Evolutionary conservation across 23 tunicate species (phyloP).

Genomic region (Clavelina lepadiformis): DNA sequence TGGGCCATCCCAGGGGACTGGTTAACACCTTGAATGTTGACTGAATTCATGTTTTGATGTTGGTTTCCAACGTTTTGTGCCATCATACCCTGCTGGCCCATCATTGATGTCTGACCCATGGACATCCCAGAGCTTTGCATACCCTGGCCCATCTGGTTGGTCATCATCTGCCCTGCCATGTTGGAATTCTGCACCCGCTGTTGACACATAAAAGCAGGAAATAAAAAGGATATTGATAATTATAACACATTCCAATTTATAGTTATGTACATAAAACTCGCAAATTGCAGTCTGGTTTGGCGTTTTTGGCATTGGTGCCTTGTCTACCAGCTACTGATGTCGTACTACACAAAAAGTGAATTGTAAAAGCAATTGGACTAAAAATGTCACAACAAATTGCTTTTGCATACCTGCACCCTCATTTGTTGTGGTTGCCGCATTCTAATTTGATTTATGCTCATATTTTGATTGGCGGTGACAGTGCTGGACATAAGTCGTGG

Average conservation of each 20-base stretch:
- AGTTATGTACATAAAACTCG: no score
- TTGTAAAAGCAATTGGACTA: no score
- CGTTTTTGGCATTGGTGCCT: no score
- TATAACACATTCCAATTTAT: no score
- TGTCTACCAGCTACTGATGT: no score
- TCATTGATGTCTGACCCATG: conserved; percentile 31
- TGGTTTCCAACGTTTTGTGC: conserved; percentile 2
- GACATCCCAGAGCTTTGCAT: conserved; percentile 19
- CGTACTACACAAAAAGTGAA: no score
- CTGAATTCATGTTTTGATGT: conserved; percentile 43
- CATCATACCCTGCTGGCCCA: conserved; percentile 37
- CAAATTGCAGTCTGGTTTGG: no score
- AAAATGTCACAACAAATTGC: no score
- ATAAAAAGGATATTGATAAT: background rate
- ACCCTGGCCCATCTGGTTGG: conserved; percentile 38
- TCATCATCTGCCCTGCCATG: conserved; percentile 26
- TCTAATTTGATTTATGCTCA: conserved; percentile 25
- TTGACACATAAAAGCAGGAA: conserved; percentile 2
- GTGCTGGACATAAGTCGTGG: conserved; percentile 31
- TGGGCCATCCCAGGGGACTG: conserved; percentile 45
- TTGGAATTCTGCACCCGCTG: conserved; percentile 23
- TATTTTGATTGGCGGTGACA: conserved; percentile 16
- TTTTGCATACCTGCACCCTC: no score
- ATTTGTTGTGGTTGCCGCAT: conserved; percentile 19
- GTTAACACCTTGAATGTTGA: conserved; percentile 8